Evolutionary conservation across 2,113 vertebrate genomes (phyloP), one percentile per base, ranked within the genome.

Genomic region (Melanerpes formicivorus): DNA sequence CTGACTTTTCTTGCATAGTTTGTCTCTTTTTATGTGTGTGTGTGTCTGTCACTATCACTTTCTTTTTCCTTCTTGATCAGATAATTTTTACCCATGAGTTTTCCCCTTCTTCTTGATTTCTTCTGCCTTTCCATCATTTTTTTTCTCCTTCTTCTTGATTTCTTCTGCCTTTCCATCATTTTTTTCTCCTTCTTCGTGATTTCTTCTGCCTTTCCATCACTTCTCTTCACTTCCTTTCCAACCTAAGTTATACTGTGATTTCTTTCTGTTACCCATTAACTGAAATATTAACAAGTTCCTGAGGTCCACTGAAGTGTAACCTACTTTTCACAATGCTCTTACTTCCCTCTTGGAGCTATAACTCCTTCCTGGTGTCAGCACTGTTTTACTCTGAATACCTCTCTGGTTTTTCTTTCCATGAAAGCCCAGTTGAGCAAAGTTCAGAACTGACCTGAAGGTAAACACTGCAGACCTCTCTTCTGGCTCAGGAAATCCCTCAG

Each of bases 301-400:
- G n/a, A 90, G 70, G 14, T 55, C 30, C 16, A 18, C 1, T 65
- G 42, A 73, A 27, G 18, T 60, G 12, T 52, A 32, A 18, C 8
- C 48, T 42, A 25, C 46, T 71, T 72, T 62, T 56, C 46, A 14
- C 30, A 25, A 9, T 23, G 14, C 5, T 62, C 19, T 52, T 19
- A 27, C 37, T 54, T 70, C 12, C 7, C 25, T 76, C 42, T 59
- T 56, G 27, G 18, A 84, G 14, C 25, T 76, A 4, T 54, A n/a
- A 75, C 48, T 63, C 34, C 34, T 67, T 80, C 19, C 17, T 23
- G 13, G 32, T 66, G 40, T 23, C 14, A 46, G 29, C 1, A 0
- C 26, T 30, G 5, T 50, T 9, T 54, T 50, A n/a, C 27, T 48
- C 3, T 48, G 60, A 48, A 48, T 0, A 0, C 34, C 42, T 65